Base-by-base conservation (phyloP, 53 echinoderm and acorn worm genomes). In the Crossaster papposus region DNA sequence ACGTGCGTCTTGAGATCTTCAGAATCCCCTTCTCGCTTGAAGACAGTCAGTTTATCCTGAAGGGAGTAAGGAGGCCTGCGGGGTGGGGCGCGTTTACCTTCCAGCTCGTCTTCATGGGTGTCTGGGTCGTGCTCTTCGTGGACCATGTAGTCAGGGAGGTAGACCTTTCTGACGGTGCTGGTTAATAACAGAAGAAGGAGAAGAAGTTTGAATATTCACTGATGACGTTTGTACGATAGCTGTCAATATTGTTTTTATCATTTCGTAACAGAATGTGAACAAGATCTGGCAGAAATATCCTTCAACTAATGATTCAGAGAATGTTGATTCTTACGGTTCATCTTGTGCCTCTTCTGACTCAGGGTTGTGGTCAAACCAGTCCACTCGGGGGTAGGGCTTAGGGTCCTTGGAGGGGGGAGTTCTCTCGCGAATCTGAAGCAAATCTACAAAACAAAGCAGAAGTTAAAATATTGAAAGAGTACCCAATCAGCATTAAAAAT, bases 61-160 rank as follows among this genome's bases (percentile, higher is more conserved):
- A 97, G 92, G 4, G 98, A 97, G 89, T 85, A 97, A 9, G 98
- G 98, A 0, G 98, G 91, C 76, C 92, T 88, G 51, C 93, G 75
- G 37, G 83, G 92, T 2, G 88, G 88, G 31, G 79, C 88, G 26
- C 85, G 85, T 4, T 79, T 74, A 6, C 78, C 90, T 24, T 81
- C 53, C 36, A 83, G 72, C 8, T 88, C 85, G 65, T 96, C 92
- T 0, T 88, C 90, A 29, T 86, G 78, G 8, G 63, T 54, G 4
- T 86, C 92, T 15, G 91, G 83, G 11, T 94, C 90, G 81, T 92
- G 87, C 50, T 94, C 98, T 44, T 97, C 95, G 35, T 97, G 93
- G 30, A 97, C 98, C 98, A 97, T 97, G 91, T 97, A 97, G 44
- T 97, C 98, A 50, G 98, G 98, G 3, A 97, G 89, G 80, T 96